Evolutionary conservation across 2,888 invertebrate genomes (phyloP).

Genomic region (Itoplectis maculator): DNA sequence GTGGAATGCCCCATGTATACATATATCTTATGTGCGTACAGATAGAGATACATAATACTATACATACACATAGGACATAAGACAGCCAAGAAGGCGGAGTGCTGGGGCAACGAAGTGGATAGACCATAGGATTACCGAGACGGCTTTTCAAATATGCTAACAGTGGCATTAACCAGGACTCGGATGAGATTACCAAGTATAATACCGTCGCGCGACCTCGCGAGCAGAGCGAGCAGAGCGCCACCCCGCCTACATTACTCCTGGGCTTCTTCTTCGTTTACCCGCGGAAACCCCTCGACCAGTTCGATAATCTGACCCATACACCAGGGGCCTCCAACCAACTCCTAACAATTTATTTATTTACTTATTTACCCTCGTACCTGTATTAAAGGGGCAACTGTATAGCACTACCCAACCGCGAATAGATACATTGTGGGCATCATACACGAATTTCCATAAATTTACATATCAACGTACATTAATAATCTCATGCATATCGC

Average conservation of each 20-base stretch:
- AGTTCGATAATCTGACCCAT: constrained; percentile 53
- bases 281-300: constrained; percentile 53
- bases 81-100: constrained; percentile 59
- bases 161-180: constrained; percentile 70
- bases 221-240: background rate
- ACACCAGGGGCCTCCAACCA: background rate
- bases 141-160: constrained; percentile 72
- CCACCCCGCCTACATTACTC: constrained; percentile 26
- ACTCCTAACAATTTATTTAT: background rate
- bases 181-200: constrained; percentile 71
- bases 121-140: constrained; percentile 66
- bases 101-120: constrained; percentile 61
- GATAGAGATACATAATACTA: background rate
- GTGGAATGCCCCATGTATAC: too few species aligned
- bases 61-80: constrained; percentile 27
- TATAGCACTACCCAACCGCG: background rate
- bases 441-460: constrained; percentile 39
- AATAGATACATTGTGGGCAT: constrained; percentile 32
- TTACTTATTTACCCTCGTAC: background rate
- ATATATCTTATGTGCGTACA: background rate
- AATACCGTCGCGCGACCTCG: constrained; percentile 52
- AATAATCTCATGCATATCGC: constrained; percentile 39
- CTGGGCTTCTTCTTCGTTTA: constrained; percentile 41
- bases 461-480: constrained; percentile 46
- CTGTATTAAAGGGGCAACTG: background rate